phyloP scores from a whole-genome alignment of 2,888 invertebrate species.

The Chrysopilus asiliformis region DNA sequence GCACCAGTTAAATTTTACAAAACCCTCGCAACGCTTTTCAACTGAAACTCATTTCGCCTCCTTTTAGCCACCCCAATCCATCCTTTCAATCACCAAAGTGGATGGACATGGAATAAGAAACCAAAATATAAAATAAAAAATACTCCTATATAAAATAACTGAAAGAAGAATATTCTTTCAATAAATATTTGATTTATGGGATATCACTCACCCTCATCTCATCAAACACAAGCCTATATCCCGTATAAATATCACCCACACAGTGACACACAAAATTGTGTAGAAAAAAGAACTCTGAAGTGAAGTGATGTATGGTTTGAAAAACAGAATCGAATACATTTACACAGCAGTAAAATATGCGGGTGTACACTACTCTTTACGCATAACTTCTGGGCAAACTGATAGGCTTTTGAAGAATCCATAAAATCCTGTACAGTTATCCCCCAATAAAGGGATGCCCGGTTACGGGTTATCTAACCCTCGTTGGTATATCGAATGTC shows the following conservation, averaged over 20 bases:
- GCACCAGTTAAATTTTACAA: too few relatives aligned
- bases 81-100: too few relatives aligned
- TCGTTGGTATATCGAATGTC: too few relatives aligned
- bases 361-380: slow-evolving; percentile 9
- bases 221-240: neutral
- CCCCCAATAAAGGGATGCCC: slow-evolving; percentile 13
- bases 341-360: slow-evolving; percentile 13
- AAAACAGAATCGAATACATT: too few relatives aligned
- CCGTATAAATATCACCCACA: slow-evolving; percentile 4
- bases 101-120: too few relatives aligned
- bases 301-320: too few relatives aligned
- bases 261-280: neutral
- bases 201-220: slow-evolving; percentile 13
- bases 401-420: slow-evolving; percentile 15
- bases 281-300: slow-evolving; percentile 3
- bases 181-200: slow-evolving; percentile 16
- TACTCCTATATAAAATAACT: too few relatives aligned
- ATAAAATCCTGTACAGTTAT: slow-evolving; percentile 13
- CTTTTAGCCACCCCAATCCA: too few relatives aligned
- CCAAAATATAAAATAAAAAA: neutral
- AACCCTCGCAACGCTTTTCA: too few relatives aligned
- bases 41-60: too few relatives aligned
- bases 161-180: slow-evolving; percentile 12
- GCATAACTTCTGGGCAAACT: slow-evolving; percentile 13
- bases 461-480: slow-evolving; percentile 11